Percentiles rank a stretch among this genome's conserved stretches.
Evolutionary conservation across 2,888 invertebrate genomes (phyloP).

Genomic region (Aphidoletes aphidimyza): DNA sequence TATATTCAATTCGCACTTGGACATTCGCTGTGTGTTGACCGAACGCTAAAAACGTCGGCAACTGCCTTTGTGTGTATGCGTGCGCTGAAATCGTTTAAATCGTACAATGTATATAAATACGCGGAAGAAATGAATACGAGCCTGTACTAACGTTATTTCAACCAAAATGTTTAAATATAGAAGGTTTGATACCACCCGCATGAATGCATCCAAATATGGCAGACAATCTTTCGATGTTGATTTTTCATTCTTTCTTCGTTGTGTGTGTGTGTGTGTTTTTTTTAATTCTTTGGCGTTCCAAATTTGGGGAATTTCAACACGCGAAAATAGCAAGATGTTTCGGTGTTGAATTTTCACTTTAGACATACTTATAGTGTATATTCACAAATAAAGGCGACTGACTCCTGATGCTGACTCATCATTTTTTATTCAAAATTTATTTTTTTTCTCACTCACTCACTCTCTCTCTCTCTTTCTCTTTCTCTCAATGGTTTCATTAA

Average conservation of each 20-base stretch:
- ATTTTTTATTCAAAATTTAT: too few relatives aligned
- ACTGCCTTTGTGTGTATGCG: neutral
- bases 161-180: conserved; percentile 36
- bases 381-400: too few relatives aligned
- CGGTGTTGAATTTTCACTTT: too few relatives aligned
- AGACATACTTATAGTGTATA: too few relatives aligned
- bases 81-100: neutral
- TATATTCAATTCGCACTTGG: neutral
- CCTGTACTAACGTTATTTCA: neutral
- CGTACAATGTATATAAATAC: neutral
- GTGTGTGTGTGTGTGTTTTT: too few relatives aligned
- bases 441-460: too few relatives aligned
- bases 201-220: conserved; percentile 26
- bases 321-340: too few relatives aligned
- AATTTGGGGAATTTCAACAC: neutral
- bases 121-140: neutral
- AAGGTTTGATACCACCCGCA: neutral
- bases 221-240: neutral
- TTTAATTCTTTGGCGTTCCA: neutral
- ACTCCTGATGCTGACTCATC: too few relatives aligned
- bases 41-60: too few relatives aligned
- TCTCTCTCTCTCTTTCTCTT: too few relatives aligned
- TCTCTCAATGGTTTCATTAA: too few relatives aligned
- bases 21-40: neutral
- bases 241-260: too few relatives aligned